Percentiles rank a stretch among this genome's conserved stretches.
These are phyloP conservation scores for Ridgeia piscesae DNA, from an alignment of 1,140 invertebrate species.

Conservation along the genomic window DNA sequence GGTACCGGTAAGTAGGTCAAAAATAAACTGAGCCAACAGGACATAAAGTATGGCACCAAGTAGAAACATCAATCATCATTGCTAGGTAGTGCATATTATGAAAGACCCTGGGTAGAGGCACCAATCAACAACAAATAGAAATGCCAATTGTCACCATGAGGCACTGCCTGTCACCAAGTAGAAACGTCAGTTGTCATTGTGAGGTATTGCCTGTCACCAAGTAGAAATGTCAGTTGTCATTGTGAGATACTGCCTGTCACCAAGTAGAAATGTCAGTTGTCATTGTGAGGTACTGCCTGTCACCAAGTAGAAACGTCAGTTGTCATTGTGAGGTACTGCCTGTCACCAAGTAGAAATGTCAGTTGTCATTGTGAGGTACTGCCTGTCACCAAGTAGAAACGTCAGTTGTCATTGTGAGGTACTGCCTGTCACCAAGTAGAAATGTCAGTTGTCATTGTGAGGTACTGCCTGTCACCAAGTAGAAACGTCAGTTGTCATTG, in stretches of 20 bases:
- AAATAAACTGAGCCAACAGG: background rate
- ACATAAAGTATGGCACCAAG: background rate
- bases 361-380: background rate
- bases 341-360: background rate
- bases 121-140: too few species aligned
- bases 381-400: background rate
- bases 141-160: too few species aligned
- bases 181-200: too few species aligned
- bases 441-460: background rate
- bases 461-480: background rate
- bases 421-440: too few species aligned
- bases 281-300: too few species aligned
- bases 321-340: background rate
- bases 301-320: background rate
- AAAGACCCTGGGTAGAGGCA: too few species aligned
- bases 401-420: background rate
- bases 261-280: background rate
- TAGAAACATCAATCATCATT: background rate
- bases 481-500: background rate
- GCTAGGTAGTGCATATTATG: too few species aligned
- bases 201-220: too few species aligned
- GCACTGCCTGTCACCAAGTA: background rate
- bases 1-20: background rate
- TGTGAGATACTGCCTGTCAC: too few species aligned
- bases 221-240: background rate